phyloP scores from a whole-genome alignment of 2,113 vertebrate species.

The Otocyon megalotis region DNA sequence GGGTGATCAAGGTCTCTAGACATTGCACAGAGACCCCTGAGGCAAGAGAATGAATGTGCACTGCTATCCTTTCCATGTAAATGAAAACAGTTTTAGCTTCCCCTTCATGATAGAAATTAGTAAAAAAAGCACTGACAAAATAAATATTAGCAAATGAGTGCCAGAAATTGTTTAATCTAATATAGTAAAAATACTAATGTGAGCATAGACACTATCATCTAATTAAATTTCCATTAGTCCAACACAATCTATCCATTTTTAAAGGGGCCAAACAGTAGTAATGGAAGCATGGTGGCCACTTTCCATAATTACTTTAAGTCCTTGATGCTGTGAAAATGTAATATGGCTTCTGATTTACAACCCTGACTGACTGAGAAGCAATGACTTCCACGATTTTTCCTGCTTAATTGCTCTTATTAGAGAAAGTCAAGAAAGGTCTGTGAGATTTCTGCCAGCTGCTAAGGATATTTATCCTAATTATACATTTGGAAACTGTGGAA shows the following conservation, averaged over 20 bases:
- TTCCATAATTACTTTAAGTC: neutral
- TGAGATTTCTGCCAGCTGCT: neutral
- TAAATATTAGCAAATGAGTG: neutral
- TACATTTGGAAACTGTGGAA: neutral
- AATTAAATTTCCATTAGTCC: neutral
- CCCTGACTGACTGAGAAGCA: neutral
- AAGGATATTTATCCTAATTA: neutral
- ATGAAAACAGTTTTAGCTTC: neutral
- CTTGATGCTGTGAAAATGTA: neutral
- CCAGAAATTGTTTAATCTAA: neutral
- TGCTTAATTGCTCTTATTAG: neutral
- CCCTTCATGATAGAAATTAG: neutral
- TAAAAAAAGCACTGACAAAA: neutral
- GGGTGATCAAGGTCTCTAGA: neutral
- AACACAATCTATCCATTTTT: neutral
- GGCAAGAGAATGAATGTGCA: neutral
- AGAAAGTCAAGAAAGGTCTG: neutral
- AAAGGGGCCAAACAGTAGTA: neutral
- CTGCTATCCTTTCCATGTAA: neutral
- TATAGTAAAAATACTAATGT: neutral
- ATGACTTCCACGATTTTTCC: neutral
- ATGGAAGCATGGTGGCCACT: neutral
- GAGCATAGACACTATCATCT: neutral
- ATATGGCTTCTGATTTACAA: neutral
- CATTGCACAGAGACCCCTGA: neutral